Evolutionary conservation across 2,113 vertebrate species (phyloP), one percentile per base, ranked within the genome.

Genomic region (Paralichthys olivaceus): DNA sequence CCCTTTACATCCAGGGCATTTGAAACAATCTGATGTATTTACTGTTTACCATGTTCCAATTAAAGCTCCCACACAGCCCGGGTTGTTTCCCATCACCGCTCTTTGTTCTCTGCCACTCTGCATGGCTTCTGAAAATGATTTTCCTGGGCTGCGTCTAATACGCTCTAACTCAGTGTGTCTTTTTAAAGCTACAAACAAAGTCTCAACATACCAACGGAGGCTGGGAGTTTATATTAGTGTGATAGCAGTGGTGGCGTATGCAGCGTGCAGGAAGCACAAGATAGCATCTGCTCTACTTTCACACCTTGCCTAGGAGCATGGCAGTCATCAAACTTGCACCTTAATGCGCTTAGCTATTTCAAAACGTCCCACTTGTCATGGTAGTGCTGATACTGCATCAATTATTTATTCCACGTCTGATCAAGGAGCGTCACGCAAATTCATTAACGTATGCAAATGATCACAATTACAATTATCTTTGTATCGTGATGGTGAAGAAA

Each of bases 371-470:
- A 88, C 84, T 91, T 88, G 92, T 90, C 86, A 84, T 79, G 82
- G 82, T 86, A 79, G 90, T 86, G 88, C 92, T 93, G 92, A 93
- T 93, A 85, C 79, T 0, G 85, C 93, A 92, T 93, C 93, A 93
- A 92, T 94, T 93, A 94, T 93, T 91, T 93, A 92, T 93, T 93
- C 79, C 92, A 91, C 91, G 84, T 93, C 87, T 84, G 88, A 94
- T 93, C 90, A 87, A 86, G 90, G 86, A 85, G 91, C 90, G 86
- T 90, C 90, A 91, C 85, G 81, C 90, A 94, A 93, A 93, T 94
- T 93, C 90, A 93, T 95, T 94, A 94, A 92, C 93, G 88, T 95
- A 94, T 95, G 94, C 92, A 94, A 94, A 95, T 94, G 78, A 90
- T 92, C 90, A 90, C 91, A 93, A 94, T 94, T 93, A 92, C 92